Conservation (phyloP, 2,888 invertebrate genomes). For the Parascotia fuliginaria region DNA sequence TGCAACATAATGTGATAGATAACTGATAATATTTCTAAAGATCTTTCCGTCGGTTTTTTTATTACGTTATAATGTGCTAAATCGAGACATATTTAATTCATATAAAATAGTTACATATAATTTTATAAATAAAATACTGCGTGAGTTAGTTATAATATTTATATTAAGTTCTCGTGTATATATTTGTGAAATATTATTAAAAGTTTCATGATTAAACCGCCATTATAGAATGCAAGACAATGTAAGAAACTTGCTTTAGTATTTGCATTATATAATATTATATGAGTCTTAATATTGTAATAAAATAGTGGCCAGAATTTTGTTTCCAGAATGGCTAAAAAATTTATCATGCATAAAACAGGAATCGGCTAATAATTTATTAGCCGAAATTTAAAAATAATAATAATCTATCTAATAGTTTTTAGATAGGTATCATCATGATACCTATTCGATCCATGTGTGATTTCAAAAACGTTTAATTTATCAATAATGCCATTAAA, state of each 20-base stretch:
- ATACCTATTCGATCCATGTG: too few relatives aligned
- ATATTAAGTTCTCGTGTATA: conserved; percentile 7
- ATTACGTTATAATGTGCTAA: conserved; percentile 12
- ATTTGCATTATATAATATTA: too few relatives aligned
- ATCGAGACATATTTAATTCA: conserved; percentile 31
- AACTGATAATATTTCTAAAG: neutral
- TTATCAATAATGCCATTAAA: too few relatives aligned
- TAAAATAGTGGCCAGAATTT: neutral
- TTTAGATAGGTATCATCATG: too few relatives aligned
- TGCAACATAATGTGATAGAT: neutral
- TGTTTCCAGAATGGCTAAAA: too few relatives aligned
- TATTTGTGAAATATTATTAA: conserved; percentile 10
- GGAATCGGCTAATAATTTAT: neutral
- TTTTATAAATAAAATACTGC: conserved; percentile 34
- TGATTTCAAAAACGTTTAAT: too few relatives aligned
- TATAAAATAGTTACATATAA: conserved; percentile 20
- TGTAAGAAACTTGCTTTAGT: too few relatives aligned
- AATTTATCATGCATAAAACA: too few relatives aligned
- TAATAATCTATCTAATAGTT: too few relatives aligned
- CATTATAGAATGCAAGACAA: neutral
- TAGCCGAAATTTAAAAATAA: neutral
- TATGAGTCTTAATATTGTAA: too few relatives aligned
- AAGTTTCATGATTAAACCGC: too few relatives aligned
- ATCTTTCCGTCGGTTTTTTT: neutral
- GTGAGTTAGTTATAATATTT: conserved; percentile 4